Conservation (phyloP, 2,113 vertebrate genomes). For the Myanophis thanlyinensis region DNA sequence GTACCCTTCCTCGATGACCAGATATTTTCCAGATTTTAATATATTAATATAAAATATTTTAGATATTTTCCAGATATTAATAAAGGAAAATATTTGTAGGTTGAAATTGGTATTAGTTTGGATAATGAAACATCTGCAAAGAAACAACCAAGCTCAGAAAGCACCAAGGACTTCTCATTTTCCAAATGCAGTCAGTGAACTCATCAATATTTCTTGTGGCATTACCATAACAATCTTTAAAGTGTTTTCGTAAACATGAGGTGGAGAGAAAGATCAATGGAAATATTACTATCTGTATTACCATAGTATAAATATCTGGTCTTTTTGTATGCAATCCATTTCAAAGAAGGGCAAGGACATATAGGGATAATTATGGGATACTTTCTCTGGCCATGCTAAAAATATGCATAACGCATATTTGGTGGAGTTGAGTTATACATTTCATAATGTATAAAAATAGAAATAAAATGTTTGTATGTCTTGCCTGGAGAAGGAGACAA, state of each 20-base stretch:
- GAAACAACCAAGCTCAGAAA: too few species aligned
- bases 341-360: conserved; percentile 26
- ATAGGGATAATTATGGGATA: conserved; percentile 48
- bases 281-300: background rate
- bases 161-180: background rate
- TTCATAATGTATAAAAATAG: conserved; percentile 18
- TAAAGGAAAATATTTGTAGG: background rate
- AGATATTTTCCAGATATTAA: background rate
- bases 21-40: background rate
- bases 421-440: conserved; percentile 35
- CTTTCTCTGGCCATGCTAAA: conserved; percentile 30
- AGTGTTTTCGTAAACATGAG: background rate
- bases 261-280: background rate
- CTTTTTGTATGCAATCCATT: background rate
- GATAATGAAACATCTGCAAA: too few species aligned
- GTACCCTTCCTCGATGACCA: background rate
- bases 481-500: background rate
- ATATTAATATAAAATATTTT: too few species aligned
- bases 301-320: background rate
- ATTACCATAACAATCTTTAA: background rate
- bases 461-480: conserved; percentile 37
- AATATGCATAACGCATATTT: conserved; percentile 14
- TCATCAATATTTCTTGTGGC: background rate
- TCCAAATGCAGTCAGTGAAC: background rate
- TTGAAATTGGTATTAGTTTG: background rate